Base-by-base conservation (phyloP, 2,888 invertebrate genomes). In the Ormyrus thymus region DNA sequence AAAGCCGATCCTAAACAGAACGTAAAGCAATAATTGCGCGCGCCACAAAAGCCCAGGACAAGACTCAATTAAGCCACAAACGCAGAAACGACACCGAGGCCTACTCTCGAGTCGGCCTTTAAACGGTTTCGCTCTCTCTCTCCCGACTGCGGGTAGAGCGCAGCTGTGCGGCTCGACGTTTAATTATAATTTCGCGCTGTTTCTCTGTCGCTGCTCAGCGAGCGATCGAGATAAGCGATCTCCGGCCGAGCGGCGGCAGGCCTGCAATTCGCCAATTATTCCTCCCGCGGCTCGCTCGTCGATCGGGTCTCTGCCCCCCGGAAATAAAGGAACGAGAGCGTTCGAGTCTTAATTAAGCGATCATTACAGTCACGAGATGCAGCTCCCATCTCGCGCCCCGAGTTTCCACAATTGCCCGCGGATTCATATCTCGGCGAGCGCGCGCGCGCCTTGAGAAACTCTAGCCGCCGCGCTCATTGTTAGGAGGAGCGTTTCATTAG, bases 141-240 rank as follows among this genome's bases (percentile, higher is more conserved):
- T 29, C 29, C 4, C 29, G 29, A 29, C 29, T 29, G 29, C 29
- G 29, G 29, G 29, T 0, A 29, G 29, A 43, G 58, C 65, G 62
- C 61, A 62, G 56, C 79, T 75, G 79, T 74, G 70, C 9, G 43
- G 56, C 13, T 70, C 13, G 66, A 61, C 75, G 15, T 73, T 74
- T 68, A 78, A 80, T 80, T 78, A 78, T 68, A 78, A 77, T 71
- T 80, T 78, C 68, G 75, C 78, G 66, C 74, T 71, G 61, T 55
- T 59, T 62, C 70, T 29, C 64, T 70, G 58, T 70, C 70, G 70
- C 55, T 70, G 43, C 29, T 7, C 48, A 10, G 10, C 13, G 61
- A 10, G 7, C 45, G 51, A 9, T 29, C 29, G 56, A 64, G 77
- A 77, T 77, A 77, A 78, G 69, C 69, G 62, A 78, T 78, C 78